Evolutionary conservation across 92 coral and sea anemone genomes (phyloP).

Genomic region (Umimayanthus kanabou): DNA sequence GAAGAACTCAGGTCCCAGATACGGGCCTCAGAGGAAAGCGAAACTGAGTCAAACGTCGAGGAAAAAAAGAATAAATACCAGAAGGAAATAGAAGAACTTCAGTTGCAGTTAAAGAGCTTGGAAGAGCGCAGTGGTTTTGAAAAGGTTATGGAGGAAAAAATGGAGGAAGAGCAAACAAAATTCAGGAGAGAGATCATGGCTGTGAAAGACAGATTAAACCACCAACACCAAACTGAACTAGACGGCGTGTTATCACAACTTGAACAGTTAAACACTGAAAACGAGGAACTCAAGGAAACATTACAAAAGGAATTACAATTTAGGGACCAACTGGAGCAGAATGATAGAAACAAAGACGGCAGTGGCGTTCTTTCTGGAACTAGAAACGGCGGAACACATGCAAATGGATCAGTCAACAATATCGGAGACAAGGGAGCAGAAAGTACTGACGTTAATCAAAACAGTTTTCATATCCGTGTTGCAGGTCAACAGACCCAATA

Average conservation of each 20-base stretch:
- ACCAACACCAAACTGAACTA: constrained; percentile 77
- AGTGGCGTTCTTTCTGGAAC: constrained; percentile 37
- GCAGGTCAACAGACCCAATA: constrained; percentile 34
- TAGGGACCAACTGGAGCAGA: constrained; percentile 3
- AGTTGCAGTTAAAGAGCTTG: constrained; percentile 52
- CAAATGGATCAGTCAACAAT: constrained; percentile 50
- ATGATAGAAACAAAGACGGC: constrained; percentile 27
- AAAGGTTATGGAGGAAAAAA: constrained; percentile 49
- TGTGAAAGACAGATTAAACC: constrained; percentile 70
- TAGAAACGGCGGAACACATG: constrained; percentile 14
- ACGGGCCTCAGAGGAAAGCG: constrained; percentile 48
- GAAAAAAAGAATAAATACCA: constrained; percentile 36
- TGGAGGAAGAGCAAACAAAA: constrained; percentile 73
- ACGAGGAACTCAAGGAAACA: constrained; percentile 59
- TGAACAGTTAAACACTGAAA: constrained; percentile 74
- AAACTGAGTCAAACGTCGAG: constrained; percentile 47
- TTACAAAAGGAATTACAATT: constrained; percentile 51
- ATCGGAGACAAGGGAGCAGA: constrained; percentile 47
- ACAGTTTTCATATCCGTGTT: constrained; percentile 28
- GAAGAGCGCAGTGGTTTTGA: constrained; percentile 33
- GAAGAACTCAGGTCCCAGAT: constrained; percentile 64
- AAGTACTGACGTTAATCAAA: constrained; percentile 23
- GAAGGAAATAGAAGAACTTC: constrained; percentile 62
- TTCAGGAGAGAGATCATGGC: constrained; percentile 78
- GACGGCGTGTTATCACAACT: constrained; percentile 72